Evolutionary conservation across 1,140 invertebrate genomes (phyloP).

Genomic region (Gerris buenoi): DNA sequence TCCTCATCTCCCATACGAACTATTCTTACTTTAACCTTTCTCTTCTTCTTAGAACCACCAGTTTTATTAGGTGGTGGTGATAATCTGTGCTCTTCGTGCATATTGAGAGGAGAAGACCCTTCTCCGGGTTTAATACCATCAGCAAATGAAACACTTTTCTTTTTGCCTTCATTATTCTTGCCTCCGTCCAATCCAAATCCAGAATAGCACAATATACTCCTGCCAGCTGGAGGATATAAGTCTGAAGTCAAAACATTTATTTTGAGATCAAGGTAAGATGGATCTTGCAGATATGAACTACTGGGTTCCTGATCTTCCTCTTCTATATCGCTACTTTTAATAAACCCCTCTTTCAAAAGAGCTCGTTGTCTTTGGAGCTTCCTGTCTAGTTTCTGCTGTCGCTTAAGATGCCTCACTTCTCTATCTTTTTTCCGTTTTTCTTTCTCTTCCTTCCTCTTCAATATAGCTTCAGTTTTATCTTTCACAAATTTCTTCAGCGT

Average conservation of each 20-base stretch:
- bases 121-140: neutral
- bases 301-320: neutral
- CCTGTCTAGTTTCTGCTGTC: neutral
- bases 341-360: neutral
- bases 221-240: neutral
- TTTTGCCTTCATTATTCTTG: neutral
- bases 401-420: neutral
- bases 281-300: neutral
- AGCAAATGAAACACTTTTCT: slow-evolving; percentile 2
- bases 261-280: neutral
- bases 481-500: neutral
- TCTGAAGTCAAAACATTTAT: neutral
- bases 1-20: neutral
- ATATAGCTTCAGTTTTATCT: neutral
- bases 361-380: neutral
- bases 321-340: neutral
- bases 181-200: neutral
- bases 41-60: neutral
- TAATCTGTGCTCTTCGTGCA: neutral
- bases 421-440: neutral
- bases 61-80: neutral
- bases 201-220: neutral
- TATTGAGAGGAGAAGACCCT: neutral
- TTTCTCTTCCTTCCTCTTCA: neutral
- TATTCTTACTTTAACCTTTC: neutral